Conservation (phyloP, 2,113 vertebrate genomes). For the Aptenodytes forsteri region DNA sequence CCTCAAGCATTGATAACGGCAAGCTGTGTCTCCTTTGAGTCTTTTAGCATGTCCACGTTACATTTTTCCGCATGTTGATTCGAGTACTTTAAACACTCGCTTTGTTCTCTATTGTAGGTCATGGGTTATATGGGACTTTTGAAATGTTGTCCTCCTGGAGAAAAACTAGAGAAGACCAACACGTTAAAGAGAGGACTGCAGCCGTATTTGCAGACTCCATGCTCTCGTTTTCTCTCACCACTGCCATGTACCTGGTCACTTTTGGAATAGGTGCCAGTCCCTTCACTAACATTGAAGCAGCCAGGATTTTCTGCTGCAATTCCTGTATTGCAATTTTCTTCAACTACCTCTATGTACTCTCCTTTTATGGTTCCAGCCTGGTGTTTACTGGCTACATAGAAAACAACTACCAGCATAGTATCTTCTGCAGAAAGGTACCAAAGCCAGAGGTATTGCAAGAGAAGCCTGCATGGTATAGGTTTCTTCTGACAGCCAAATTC, state of each 20-base stretch:
- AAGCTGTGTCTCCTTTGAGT: neutral
- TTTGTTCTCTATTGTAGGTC: slow-evolving; percentile 86
- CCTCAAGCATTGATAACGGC: neutral
- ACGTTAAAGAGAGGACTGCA: slow-evolving; percentile 96
- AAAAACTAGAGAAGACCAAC: slow-evolving; percentile 96
- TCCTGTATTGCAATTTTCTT: slow-evolving; percentile 92
- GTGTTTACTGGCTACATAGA: slow-evolving; percentile 98
- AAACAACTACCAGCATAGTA: slow-evolving; percentile 97
- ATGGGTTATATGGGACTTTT: slow-evolving; percentile 96
- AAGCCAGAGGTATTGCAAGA: slow-evolving; percentile 92
- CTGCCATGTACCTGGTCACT: slow-evolving; percentile 95
- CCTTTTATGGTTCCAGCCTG: slow-evolving; percentile 97
- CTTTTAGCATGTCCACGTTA: neutral
- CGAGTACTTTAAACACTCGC: slow-evolving; percentile 50
- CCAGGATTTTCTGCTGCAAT: slow-evolving; percentile 96
- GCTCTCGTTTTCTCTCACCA: slow-evolving; percentile 96
- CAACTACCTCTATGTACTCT: slow-evolving; percentile 97
- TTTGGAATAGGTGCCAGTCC: slow-evolving; percentile 97
- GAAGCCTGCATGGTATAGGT: slow-evolving; percentile 96
- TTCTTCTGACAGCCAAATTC: slow-evolving; percentile 94
- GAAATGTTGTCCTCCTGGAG: slow-evolving; percentile 99
- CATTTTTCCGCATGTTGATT: neutral
- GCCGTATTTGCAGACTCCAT: slow-evolving; percentile 96
- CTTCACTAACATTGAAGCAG: slow-evolving; percentile 99
- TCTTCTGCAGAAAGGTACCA: slow-evolving; percentile 96